A percentile compares a stretch with the other conserved stretches of the same genome.
These are phyloP conservation scores for Rhogogaster chlorosoma DNA, from an alignment of 2,888 invertebrate genomes.

Conservation along the genomic window DNA sequence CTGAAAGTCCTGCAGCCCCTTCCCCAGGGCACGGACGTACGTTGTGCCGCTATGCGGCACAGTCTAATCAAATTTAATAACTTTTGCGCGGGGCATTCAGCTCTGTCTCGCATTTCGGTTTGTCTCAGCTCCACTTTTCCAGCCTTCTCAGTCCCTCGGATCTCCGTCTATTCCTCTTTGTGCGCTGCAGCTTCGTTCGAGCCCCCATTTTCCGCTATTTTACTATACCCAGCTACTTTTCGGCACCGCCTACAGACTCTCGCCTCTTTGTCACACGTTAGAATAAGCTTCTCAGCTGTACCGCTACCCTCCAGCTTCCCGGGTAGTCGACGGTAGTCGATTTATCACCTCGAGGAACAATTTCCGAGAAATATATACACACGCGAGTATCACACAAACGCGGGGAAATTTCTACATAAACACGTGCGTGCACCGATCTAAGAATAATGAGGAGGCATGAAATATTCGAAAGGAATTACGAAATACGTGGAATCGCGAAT, in stretches of 20 bases:
- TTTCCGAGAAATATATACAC: constrained; percentile 16
- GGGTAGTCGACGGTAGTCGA: constrained; percentile 17
- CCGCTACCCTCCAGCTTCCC: not conserved
- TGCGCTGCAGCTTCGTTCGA: not conserved
- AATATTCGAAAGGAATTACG: not conserved
- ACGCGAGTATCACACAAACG: not conserved
- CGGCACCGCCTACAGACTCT: not conserved
- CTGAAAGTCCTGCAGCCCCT: constrained; percentile 43
- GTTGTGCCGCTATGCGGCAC: constrained; percentile 65
- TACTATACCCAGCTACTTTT: constrained; percentile 33
- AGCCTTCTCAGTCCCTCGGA: not conserved
- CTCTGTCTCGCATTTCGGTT: constrained; percentile 31
- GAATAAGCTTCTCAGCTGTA: not conserved
- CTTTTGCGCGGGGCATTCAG: constrained; percentile 64
- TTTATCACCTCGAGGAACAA: constrained; percentile 27
- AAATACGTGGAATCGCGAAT: not conserved
- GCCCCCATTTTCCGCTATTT: constrained; percentile 34
- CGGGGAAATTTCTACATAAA: not conserved
- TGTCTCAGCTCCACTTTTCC: not conserved
- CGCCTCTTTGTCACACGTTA: constrained; percentile 5
- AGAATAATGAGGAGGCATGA: not conserved
- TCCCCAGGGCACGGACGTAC: constrained; percentile 43
- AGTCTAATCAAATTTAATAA: constrained; percentile 77
- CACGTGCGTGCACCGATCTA: not conserved
- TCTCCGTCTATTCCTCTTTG: constrained; percentile 35